Evolutionary conservation across 1,140 invertebrate species (phyloP), one percentile per base, ranked within the genome.

Genomic region (Pogonomyrmex californicus): DNA sequence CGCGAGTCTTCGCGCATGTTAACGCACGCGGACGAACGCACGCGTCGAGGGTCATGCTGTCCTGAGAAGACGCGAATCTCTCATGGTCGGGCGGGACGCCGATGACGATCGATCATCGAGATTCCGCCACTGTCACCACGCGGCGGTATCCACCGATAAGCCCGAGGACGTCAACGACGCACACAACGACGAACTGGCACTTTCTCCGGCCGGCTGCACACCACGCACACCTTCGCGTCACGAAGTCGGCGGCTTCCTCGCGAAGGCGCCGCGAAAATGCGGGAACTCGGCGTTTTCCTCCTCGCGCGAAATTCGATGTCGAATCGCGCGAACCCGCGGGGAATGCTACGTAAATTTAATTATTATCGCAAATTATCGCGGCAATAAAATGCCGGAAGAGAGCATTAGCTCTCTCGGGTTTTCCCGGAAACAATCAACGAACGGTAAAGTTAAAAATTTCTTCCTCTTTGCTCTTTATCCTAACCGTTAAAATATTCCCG

Each of bases 1-100:
- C 91, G 85, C 88, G 82, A 63, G 78, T 77, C 76, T 78, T 86
- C 89, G 86, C 89, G 91, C 92, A 92, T 93, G 91, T 93, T 91
- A 93, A 85, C 85, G 87, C 86, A 89, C 83, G 78, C 62, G 63
- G 68, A 75, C 12, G 33, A 58, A 76, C 76, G 77, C 81, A 87
- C 60, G 41, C 58, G 23, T n/a, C 85, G 70, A 77, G 33, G 63
- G 14, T 91, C 89, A 90, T 88, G 76, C 85, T 88, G 76, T 91
- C 81, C 86, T 30, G 33, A 60, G 68, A 30, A 44, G 33, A 58
- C 60, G 47, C 63, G 71, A 68, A 66, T 81, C 58, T 71, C 76
- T 90, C 91, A 81, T 88, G 85, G 77, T 88, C 58, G 79, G 63
- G 70, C 86, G 14, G 63, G n/a, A 58, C 41, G 49, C 54, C 51